These are phyloP conservation scores for Corapipo altera DNA, from an alignment of 2,113 vertebrate species.

Conservation along the genomic window DNA sequence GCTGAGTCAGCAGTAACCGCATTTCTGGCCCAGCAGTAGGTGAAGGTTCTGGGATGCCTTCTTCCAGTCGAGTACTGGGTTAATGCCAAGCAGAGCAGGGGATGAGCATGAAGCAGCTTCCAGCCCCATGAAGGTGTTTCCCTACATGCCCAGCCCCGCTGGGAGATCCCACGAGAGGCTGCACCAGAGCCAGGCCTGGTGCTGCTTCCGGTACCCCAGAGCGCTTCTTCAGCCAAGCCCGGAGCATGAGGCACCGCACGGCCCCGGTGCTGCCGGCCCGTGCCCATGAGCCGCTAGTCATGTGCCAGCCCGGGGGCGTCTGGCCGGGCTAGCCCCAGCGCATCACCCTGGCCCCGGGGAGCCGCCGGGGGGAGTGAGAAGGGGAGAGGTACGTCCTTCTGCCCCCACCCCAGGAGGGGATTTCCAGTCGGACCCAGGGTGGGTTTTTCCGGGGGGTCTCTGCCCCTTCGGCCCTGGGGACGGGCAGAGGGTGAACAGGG, in stretches of 20 bases:
- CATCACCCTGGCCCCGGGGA: neutral
- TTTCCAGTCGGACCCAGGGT: neutral
- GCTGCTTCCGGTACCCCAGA: neutral
- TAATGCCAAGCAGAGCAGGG: neutral
- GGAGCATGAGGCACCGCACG: rapidly evolving
- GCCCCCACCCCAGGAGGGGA: neutral
- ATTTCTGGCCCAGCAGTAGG: neutral
- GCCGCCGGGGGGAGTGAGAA: neutral
- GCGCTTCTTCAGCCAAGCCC: neutral
- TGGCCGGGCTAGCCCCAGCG: neutral
- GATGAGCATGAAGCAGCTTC: neutral
- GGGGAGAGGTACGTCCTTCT: neutral
- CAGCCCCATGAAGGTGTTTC: neutral
- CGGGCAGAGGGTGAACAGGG: neutral
- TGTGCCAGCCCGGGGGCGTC: neutral
- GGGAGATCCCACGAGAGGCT: neutral
- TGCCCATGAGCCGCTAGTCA: neutral
- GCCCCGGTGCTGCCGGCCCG: neutral
- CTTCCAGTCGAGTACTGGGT: neutral
- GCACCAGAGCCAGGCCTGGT: neutral
- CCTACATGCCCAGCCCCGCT: neutral
- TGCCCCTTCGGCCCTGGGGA: neutral
- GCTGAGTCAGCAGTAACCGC: neutral
- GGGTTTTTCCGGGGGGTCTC: neutral
- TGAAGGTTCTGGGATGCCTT: neutral